A percentile compares a stretch with the other conserved stretches of the same genome.
phyloP scores from a whole-genome alignment of 2,888 invertebrate genomes.

The Chromoteleia sp. region DNA sequence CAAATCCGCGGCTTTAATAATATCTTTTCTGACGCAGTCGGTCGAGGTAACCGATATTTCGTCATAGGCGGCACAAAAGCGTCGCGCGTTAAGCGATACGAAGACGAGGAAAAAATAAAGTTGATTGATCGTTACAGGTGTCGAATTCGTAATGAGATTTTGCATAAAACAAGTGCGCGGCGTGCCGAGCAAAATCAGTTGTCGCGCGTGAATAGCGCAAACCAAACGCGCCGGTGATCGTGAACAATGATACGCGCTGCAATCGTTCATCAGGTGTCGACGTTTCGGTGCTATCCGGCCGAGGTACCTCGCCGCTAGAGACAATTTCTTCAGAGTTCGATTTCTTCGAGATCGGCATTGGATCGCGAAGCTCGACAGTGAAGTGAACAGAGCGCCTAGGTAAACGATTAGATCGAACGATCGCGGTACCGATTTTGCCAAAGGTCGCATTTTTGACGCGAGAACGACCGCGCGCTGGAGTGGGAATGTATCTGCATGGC shows the following conservation, averaged over 20 bases:
- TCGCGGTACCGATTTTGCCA: too few species aligned
- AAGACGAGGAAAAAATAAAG: conserved; percentile 63
- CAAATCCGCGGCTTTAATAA: not conserved
- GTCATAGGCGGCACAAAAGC: conserved; percentile 14
- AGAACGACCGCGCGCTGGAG: too few species aligned
- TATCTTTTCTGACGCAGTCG: conserved; percentile 21
- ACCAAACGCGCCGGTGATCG: not conserved
- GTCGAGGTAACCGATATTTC: conserved; percentile 20
- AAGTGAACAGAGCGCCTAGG: too few species aligned
- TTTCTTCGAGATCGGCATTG: too few species aligned
- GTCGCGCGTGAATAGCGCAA: conserved; percentile 24
- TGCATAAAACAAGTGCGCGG: conserved; percentile 50
- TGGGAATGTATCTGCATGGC: too few species aligned
- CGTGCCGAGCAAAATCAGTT: conserved; percentile 38
- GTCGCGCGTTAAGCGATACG: conserved; percentile 3
- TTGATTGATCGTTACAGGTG: conserved; percentile 58
- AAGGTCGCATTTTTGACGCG: too few species aligned
- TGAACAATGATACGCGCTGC: not conserved
- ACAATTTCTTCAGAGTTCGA: too few species aligned
- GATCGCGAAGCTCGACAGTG: too few species aligned
- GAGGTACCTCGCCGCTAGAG: too few species aligned
- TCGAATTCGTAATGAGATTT: conserved; percentile 66
- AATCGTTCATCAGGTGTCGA: not conserved
- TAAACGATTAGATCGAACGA: too few species aligned
- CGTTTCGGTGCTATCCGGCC: too few species aligned